These are phyloP conservation scores for Nephila pilipes DNA, from an alignment of 1,140 invertebrate genomes.

Conservation along the genomic window DNA sequence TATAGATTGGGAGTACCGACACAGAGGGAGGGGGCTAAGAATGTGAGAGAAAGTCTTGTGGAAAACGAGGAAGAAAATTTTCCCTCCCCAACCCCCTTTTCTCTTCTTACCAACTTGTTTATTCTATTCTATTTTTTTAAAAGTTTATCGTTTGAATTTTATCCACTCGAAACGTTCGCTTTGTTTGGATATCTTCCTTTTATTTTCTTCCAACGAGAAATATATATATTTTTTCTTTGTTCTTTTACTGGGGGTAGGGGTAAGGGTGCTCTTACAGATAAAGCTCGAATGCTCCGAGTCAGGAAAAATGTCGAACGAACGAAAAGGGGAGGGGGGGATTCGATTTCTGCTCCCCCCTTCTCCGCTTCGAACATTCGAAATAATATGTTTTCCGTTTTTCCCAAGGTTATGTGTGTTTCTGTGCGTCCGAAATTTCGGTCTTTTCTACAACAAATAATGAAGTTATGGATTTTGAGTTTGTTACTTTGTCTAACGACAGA, in stretches of 20 bases:
- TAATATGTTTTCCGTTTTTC: conserved; percentile 20
- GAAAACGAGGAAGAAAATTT: not conserved
- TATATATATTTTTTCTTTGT: not conserved
- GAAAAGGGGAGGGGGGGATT: not conserved
- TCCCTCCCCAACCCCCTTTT: not conserved
- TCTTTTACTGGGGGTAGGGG: not conserved
- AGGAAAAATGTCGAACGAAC: conserved; percentile 30
- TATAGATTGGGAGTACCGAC: conserved; percentile 28
- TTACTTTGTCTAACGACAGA: not conserved
- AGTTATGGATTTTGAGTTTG: conserved; percentile 49
- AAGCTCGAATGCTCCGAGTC: conserved; percentile 3
- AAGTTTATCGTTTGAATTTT: conserved; percentile 64
- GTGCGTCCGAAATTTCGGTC: conserved; percentile 12
- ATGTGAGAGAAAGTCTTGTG: not conserved
- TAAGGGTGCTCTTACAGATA: not conserved
- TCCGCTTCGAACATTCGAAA: conserved; percentile 4
- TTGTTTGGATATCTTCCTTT: conserved; percentile 47
- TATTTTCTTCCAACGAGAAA: not conserved
- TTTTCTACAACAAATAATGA: conserved; percentile 30
- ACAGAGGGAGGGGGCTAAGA: not conserved
- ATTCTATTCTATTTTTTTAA: conserved; percentile 27
- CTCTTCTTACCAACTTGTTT: conserved; percentile 18
- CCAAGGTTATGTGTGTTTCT: conserved; percentile 1
- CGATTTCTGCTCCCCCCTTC: conserved; percentile 18
- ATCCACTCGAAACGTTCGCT: conserved; percentile 52